A percentile compares a stretch with the other conserved stretches of the same genome.
Conservation (phyloP, 2,113 vertebrate genomes). For the Gambusia holbrooki region DNA sequence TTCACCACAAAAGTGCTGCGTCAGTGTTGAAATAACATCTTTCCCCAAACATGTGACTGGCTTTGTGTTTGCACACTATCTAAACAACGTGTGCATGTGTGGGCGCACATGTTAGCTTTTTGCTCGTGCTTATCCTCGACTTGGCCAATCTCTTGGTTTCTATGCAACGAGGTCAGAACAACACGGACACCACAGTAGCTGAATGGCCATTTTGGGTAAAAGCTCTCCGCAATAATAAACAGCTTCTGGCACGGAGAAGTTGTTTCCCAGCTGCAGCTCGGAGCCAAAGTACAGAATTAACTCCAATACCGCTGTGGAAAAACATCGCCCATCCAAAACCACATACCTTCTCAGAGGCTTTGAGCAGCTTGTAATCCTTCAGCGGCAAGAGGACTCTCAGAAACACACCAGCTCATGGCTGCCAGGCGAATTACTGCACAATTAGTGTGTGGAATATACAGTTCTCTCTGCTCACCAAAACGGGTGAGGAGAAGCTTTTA, state of each 20-base stretch:
- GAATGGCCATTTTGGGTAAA: constrained; percentile 81
- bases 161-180: constrained; percentile 72
- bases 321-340: constrained; percentile 74
- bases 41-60: constrained; percentile 30
- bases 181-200: constrained; percentile 73
- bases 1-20: constrained; percentile 53
- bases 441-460: constrained; percentile 58
- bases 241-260: constrained; percentile 72
- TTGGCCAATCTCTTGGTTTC: constrained; percentile 67
- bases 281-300: constrained; percentile 78
- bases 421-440: constrained; percentile 67
- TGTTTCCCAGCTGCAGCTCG: constrained; percentile 74
- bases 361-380: constrained; percentile 76
- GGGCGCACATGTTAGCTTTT: constrained; percentile 26
- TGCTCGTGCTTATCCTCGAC: constrained; percentile 53
- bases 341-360: constrained; percentile 73
- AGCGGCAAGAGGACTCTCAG: constrained; percentile 64
- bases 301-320: constrained; percentile 78
- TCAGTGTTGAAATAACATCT: constrained; percentile 42
- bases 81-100: constrained; percentile 26
- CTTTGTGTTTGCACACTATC: constrained; percentile 31
- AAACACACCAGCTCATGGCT: constrained; percentile 60
- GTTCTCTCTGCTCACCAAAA: constrained; percentile 33
- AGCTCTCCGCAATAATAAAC: constrained; percentile 76
- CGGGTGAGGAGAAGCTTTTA: constrained; percentile 31